phyloP scores from a whole-genome alignment of 2,797 vertebrate species.

The Scomberomorus guttatus region DNA sequence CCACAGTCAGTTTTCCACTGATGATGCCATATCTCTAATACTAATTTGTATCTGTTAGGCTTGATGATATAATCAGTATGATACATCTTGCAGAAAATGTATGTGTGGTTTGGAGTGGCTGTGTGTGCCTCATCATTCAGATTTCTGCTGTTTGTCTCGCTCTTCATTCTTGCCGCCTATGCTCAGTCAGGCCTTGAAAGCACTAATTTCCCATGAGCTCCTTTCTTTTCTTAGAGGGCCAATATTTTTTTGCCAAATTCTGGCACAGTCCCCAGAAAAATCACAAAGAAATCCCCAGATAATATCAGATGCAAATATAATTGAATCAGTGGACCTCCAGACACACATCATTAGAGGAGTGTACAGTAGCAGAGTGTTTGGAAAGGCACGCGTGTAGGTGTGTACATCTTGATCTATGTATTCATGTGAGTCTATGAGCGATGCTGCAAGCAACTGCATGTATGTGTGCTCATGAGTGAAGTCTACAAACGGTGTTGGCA shows the following conservation, averaged over 20 bases:
- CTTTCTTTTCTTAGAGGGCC: constrained; percentile 67
- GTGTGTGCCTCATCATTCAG: constrained; percentile 45
- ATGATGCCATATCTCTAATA: constrained; percentile 55
- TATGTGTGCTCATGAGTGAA: neutral
- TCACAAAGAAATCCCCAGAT: constrained; percentile 53
- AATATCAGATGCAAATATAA: constrained; percentile 73
- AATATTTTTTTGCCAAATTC: constrained; percentile 35
- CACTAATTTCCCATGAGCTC: constrained; percentile 79
- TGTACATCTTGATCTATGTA: neutral
- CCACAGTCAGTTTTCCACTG: constrained; percentile 20
- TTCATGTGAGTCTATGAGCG: neutral
- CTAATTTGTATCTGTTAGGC: constrained; percentile 40
- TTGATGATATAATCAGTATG: constrained; percentile 60
- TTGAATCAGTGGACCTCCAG: constrained; percentile 65
- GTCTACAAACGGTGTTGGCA: neutral
- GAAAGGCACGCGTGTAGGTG: constrained; percentile 9
- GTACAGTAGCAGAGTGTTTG: constrained; percentile 29
- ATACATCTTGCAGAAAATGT: constrained; percentile 29
- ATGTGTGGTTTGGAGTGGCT: constrained; percentile 10
- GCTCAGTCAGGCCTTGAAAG: constrained; percentile 75
- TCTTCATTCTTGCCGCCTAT: constrained; percentile 41
- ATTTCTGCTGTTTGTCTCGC: constrained; percentile 41
- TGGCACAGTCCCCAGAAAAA: constrained; percentile 27
- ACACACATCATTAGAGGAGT: constrained; percentile 45
- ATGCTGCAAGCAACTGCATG: neutral